These are phyloP conservation scores for Tokudaia tokunoshimensis DNA, from an alignment of 2,797 vertebrate genomes.

Conservation along the genomic window DNA sequence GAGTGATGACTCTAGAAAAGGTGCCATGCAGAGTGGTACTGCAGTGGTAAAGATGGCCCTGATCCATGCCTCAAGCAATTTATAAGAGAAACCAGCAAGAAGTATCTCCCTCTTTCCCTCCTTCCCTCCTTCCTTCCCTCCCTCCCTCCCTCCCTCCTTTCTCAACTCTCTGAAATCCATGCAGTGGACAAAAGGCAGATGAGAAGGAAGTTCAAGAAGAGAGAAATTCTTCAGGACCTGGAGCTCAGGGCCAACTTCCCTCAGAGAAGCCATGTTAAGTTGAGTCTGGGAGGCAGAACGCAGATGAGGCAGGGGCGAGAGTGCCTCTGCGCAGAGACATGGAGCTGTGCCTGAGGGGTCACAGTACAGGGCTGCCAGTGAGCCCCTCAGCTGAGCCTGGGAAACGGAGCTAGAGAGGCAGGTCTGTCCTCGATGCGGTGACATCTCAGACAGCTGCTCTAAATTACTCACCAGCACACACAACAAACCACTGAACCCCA, in stretches of 20 bases:
- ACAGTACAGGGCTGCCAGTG: neutral
- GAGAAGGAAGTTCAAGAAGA: neutral
- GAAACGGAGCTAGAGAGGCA: neutral
- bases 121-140: neutral
- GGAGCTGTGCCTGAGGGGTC: neutral
- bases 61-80: neutral
- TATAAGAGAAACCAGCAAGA: neutral
- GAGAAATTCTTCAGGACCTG: neutral
- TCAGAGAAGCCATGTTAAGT: neutral
- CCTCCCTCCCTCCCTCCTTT: neutral
- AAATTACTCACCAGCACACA: constrained; percentile 66
- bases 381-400: neutral
- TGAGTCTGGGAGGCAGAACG: neutral
- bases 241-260: constrained; percentile 2
- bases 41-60: neutral
- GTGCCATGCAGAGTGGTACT: neutral
- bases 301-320: neutral
- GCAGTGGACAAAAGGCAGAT: constrained; percentile 11
- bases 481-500: constrained; percentile 68
- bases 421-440: neutral
- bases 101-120: neutral
- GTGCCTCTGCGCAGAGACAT: neutral
- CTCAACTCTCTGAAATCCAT: neutral
- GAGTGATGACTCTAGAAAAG: constrained; percentile 4
- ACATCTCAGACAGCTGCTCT: constrained; percentile 37